phyloP scores from a whole-genome alignment of 2,797 vertebrate genomes.

The Epinephelus malabaricus region DNA sequence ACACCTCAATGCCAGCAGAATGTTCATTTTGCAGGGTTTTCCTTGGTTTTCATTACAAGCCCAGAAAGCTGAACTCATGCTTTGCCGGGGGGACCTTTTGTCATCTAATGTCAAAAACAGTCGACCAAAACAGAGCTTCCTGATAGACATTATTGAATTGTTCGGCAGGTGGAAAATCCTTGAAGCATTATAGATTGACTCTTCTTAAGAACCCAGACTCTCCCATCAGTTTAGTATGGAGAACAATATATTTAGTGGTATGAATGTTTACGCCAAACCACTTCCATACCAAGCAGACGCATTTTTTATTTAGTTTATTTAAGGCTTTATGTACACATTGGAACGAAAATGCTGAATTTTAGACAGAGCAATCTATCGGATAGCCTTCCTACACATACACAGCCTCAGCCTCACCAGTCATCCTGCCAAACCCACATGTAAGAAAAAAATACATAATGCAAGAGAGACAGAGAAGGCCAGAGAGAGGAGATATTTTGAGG shows the following conservation, averaged over 20 bases:
- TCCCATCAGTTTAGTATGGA: neutral
- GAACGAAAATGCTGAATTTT: conserved; percentile 20
- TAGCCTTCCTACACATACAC: conserved; percentile 6
- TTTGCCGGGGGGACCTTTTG: conserved; percentile 4
- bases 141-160: neutral
- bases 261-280: conserved; percentile 18
- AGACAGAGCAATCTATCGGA: conserved; percentile 11
- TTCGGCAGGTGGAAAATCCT: conserved; percentile 10
- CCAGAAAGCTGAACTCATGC: conserved; percentile 7
- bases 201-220: neutral
- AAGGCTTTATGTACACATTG: conserved; percentile 1
- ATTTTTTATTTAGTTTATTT: conserved; percentile 16
- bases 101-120: neutral
- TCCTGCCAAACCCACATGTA: conserved; percentile 53
- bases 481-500: conserved; percentile 83
- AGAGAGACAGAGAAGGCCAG: conserved; percentile 62
- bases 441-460: conserved; percentile 52
- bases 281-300: conserved; percentile 21
- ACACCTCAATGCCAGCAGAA: neutral
- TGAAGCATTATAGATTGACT: neutral
- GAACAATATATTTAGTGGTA: conserved; percentile 6
- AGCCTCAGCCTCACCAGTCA: neutral
- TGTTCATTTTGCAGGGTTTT: conserved; percentile 1
- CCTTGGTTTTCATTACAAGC: conserved; percentile 7
- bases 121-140: neutral